Conservation (phyloP, 2,113 vertebrate species). For the Elephantulus edwardii region DNA sequence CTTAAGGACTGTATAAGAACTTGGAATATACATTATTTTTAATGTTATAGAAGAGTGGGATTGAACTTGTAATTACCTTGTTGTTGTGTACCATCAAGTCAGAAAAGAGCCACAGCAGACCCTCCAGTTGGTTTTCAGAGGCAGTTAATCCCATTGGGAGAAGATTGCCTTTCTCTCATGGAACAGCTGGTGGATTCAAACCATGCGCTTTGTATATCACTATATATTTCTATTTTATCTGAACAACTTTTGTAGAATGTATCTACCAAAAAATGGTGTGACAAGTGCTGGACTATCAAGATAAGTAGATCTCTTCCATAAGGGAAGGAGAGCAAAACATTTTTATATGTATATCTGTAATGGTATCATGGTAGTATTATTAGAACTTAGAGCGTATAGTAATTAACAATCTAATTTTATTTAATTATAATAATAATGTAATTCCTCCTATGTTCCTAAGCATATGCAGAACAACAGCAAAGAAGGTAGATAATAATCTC, state of each 20-base stretch:
- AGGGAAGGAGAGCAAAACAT: background rate
- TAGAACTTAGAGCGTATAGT: background rate
- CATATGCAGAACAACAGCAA: background rate
- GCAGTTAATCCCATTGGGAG: too few relatives aligned
- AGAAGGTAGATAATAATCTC: background rate
- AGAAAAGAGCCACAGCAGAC: too few relatives aligned
- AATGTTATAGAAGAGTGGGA: background rate
- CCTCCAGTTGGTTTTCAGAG: too few relatives aligned
- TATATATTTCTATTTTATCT: conserved; percentile 14
- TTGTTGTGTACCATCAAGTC: too few relatives aligned
- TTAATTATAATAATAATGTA: background rate
- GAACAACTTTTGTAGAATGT: background rate
- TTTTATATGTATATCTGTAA: background rate
- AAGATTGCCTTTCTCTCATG: too few relatives aligned
- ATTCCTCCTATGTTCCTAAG: background rate
- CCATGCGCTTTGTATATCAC: too few relatives aligned
- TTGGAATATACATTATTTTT: background rate
- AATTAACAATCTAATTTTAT: background rate
- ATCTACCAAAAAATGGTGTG: background rate
- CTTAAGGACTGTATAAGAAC: background rate
- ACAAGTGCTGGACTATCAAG: background rate
- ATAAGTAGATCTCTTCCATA: background rate
- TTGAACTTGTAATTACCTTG: background rate
- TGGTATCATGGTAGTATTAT: background rate
- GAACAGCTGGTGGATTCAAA: too few relatives aligned